Conservation (phyloP, 2,113 vertebrate genomes). For the Amazona guildingii region DNA sequence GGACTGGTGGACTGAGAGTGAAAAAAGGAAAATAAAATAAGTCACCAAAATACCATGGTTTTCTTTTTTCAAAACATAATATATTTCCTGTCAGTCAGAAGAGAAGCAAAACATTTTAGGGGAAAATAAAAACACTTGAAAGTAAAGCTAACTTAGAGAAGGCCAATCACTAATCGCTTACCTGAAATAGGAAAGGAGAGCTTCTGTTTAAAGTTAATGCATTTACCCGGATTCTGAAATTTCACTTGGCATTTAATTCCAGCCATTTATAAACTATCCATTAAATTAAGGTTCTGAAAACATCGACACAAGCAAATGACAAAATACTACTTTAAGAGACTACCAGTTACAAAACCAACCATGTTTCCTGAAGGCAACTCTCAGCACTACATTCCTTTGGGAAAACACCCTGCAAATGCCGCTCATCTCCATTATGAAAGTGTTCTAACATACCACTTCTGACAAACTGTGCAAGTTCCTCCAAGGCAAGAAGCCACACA, state of each 20-base stretch:
- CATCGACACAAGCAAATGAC: background rate
- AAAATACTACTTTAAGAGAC: background rate
- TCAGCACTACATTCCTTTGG: background rate
- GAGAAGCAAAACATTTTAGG: background rate
- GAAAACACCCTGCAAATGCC: background rate
- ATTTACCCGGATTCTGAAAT: constrained; percentile 23
- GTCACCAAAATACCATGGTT: background rate
- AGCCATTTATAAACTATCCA: background rate
- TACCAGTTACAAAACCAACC: background rate
- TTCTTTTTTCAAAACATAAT: background rate
- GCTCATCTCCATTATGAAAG: background rate
- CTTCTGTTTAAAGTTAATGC: background rate
- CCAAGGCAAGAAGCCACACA: background rate
- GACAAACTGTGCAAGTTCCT: background rate
- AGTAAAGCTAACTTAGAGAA: background rate
- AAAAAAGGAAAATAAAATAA: background rate
- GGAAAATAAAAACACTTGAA: background rate
- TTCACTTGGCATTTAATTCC: constrained; percentile 24
- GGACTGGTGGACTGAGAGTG: too few relatives aligned
- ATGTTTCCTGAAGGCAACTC: background rate
- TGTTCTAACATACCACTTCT: background rate
- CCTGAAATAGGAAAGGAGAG: background rate
- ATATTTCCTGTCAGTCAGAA: background rate
- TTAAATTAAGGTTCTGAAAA: constrained; percentile 21
- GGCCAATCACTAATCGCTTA: background rate